Conservation (phyloP, 2,888 invertebrate species). For the Drosophila emarginata region DNA sequence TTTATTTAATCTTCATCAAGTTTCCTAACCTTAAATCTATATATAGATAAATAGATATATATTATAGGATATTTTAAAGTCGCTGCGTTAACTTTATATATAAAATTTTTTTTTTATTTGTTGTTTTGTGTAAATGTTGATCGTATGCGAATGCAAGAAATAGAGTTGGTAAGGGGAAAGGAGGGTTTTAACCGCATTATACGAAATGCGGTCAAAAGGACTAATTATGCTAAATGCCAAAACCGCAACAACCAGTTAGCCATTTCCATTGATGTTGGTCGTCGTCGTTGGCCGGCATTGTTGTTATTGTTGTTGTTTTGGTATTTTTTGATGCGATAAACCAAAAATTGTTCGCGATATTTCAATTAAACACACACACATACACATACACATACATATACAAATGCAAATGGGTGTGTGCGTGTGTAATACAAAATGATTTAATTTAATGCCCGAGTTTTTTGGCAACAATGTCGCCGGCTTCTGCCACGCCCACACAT, state of each 20-base stretch:
- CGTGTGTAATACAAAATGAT: slow-evolving; percentile 61
- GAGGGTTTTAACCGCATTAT: slow-evolving; percentile 60
- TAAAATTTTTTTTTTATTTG: neutral
- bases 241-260: slow-evolving; percentile 73
- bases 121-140: neutral
- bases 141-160: neutral
- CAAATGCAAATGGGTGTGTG: no score
- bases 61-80: no score
- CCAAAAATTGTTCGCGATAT: slow-evolving; percentile 63
- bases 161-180: neutral
- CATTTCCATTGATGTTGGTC: slow-evolving; percentile 36
- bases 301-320: slow-evolving; percentile 19
- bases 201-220: slow-evolving; percentile 73
- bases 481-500: neutral
- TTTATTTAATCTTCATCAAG: no score
- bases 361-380: slow-evolving; percentile 62
- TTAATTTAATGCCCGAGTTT: slow-evolving; percentile 58
- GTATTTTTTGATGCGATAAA: slow-evolving; percentile 51
- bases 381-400: neutral
- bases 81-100: no score
- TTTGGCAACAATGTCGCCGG: slow-evolving; percentile 35
- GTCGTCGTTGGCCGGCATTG: slow-evolving; percentile 6
- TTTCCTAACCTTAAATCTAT: no score
- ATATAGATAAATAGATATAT: no score
- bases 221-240: slow-evolving; percentile 78